phyloP scores from a whole-genome alignment of 2,797 vertebrate genomes.

The Cygnus olor region DNA sequence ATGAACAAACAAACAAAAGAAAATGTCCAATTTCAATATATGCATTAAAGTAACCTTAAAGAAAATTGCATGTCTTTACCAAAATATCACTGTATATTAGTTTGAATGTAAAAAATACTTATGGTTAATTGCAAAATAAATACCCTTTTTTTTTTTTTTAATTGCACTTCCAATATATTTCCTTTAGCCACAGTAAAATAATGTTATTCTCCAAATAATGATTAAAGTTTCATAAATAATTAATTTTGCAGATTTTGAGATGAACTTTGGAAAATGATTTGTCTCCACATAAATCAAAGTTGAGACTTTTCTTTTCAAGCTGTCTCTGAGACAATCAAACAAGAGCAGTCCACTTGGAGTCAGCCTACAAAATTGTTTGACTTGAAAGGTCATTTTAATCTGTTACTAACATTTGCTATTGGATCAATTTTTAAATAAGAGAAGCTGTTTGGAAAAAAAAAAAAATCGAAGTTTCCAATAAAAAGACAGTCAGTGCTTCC shows the following conservation, averaged over 20 bases:
- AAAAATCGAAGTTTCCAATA: background rate
- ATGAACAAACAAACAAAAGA: background rate
- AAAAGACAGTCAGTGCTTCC: background rate
- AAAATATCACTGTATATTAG: background rate
- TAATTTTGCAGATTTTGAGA: background rate
- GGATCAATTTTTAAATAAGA: slow-evolving; percentile 6
- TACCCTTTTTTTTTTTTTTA: background rate
- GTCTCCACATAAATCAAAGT: background rate
- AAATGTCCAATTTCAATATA: background rate
- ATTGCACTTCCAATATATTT: background rate
- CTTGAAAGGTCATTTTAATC: slow-evolving; percentile 21
- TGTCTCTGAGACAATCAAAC: background rate
- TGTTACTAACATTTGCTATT: background rate
- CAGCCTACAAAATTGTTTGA: background rate
- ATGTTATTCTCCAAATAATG: background rate
- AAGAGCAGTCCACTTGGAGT: background rate
- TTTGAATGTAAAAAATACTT: background rate
- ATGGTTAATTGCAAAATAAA: background rate
- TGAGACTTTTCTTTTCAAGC: background rate
- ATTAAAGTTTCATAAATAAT: background rate
- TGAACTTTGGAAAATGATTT: background rate
- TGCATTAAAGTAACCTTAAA: background rate
- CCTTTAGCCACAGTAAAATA: background rate
- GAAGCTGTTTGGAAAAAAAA: background rate
- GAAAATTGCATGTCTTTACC: background rate